These are phyloP conservation scores for Sylvilagus bachmani DNA, from an alignment of 2,113 vertebrate genomes.

Conservation along the genomic window DNA sequence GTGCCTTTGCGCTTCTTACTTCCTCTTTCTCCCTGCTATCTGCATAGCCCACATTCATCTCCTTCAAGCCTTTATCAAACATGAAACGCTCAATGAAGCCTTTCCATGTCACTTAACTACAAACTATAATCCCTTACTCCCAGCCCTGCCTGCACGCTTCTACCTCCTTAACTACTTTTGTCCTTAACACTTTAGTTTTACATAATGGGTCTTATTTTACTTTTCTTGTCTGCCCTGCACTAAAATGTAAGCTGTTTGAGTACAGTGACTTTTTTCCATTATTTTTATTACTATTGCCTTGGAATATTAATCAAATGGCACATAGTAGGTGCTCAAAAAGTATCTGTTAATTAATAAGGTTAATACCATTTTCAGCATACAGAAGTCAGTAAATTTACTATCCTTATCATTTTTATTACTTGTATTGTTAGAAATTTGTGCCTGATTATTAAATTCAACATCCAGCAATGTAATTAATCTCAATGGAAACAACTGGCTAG, in stretches of 20 bases:
- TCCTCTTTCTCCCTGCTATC: not conserved
- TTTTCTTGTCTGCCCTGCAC: not conserved
- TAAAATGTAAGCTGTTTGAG: not conserved
- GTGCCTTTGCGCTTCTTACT: not conserved
- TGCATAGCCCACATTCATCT: not conserved
- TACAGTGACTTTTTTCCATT: not conserved
- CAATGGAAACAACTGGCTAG: conserved; percentile 24
- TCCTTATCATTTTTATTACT: not conserved
- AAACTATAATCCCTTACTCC: not conserved
- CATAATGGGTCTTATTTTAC: not conserved
- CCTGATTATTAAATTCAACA: conserved; percentile 4
- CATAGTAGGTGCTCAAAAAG: not conserved
- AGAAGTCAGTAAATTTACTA: conserved; percentile 25
- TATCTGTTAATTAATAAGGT: conserved; percentile 23
- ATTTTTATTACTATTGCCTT: not conserved
- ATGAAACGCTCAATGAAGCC: not conserved
- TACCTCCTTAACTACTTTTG: not conserved
- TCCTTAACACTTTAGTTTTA: not conserved
- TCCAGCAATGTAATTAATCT: not conserved
- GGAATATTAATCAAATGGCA: not conserved
- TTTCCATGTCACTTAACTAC: not conserved
- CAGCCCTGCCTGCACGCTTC: conserved; percentile 6
- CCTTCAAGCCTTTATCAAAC: not conserved
- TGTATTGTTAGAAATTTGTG: not conserved
- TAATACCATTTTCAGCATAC: conserved; percentile 36